Conservation (phyloP, 2,113 vertebrate genomes). For the Coturnix japonica region DNA sequence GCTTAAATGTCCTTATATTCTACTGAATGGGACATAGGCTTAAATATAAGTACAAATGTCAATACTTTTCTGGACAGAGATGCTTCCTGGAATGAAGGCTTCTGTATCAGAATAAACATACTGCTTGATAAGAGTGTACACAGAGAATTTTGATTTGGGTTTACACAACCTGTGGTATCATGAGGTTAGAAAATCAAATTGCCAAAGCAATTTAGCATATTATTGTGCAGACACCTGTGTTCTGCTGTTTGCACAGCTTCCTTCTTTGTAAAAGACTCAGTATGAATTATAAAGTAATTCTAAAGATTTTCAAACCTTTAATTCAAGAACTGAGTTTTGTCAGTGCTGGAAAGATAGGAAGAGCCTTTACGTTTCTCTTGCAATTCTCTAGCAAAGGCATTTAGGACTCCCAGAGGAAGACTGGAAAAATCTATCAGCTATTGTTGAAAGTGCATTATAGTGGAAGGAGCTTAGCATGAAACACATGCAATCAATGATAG, state of each 20-base stretch:
- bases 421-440: conserved; percentile 68
- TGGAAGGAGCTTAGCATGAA: conserved; percentile 68
- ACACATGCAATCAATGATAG: conserved; percentile 68
- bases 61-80: conserved; percentile 59
- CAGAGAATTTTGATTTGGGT: conserved; percentile 52
- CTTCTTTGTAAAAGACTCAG: background rate
- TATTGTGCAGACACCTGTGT: background rate
- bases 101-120: conserved; percentile 53
- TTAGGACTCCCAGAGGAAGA: conserved; percentile 66
- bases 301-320: conserved; percentile 14
- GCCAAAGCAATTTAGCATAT: background rate
- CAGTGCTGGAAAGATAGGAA: background rate
- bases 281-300: background rate
- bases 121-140: conserved; percentile 38
- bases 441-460: conserved; percentile 69
- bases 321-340: background rate
- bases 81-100: conserved; percentile 32
- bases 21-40: conserved; percentile 25
- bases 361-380: conserved; percentile 15
- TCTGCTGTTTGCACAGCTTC: background rate
- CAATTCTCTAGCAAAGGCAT: conserved; percentile 38
- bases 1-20: conserved; percentile 51
- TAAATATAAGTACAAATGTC: conserved; percentile 64
- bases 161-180: conserved; percentile 34
- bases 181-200: conserved; percentile 42